Evolutionary conservation across 2,888 invertebrate species (phyloP), one percentile per base, ranked within the genome.

Genomic region (Patella pellucida): DNA sequence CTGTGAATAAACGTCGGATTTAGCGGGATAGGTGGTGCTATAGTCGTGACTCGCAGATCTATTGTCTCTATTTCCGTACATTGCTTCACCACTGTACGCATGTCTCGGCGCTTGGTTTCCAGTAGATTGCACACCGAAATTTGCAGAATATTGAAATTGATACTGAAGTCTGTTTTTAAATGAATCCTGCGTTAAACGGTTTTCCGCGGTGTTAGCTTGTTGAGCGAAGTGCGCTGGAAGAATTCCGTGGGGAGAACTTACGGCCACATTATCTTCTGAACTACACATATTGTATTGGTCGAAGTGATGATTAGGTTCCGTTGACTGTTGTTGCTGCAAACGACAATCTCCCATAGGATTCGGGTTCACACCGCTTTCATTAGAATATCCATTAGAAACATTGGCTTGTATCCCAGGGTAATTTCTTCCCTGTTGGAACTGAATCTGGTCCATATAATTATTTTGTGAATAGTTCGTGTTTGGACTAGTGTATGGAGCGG

Each of bases 1-100:
- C 69, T 78, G 81, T 76, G 81, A 76, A 78, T 79, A 81, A 69
- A 69, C 72, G 56, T 78, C 68, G 69, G 78, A 78, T 74, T 81
- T 81, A 23, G 69, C 75, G 73, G 75, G 73, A 78, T 79, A 79
- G 71, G 75, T 75, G 68, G 76, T 69, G 75, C 78, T 79, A 76
- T 78, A 79, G 69, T 70, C 56, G 51, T 69, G 71, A 74, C 70
- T 74, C 51, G 62, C 54, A 31, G 70, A 41, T 56, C 74, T 70
- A 74, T 74, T 74, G 51, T 52, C 62, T 19, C 62, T 62, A 62
- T 62, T 62, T 62, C 62, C 62, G 62, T 62, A 62, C 62, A 62
- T 62, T 62, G 62, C 19, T 62, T 62, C 62, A 41, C 41, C 41
- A 62, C 62, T 62, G 23, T 62, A 19, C 11, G 19, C 12, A 19